Percentiles rank a stretch among this genome's conserved stretches.
phyloP scores from a whole-genome alignment of 2,888 invertebrate species.

The Syritta pipiens region DNA sequence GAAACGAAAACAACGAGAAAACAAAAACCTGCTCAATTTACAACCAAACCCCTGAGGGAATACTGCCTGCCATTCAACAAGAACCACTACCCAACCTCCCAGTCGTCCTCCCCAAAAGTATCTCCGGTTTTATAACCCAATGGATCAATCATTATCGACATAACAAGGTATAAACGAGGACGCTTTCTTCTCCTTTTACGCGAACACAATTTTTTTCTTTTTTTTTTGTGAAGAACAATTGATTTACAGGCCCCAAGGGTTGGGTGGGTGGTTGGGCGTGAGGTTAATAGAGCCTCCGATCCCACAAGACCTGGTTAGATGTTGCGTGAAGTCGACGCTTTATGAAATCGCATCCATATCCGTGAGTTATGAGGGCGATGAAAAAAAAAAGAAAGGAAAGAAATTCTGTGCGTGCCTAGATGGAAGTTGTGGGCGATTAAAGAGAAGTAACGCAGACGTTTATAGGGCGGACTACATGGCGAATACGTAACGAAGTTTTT shows the following conservation, averaged over 20 bases:
- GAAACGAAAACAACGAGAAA: conserved; percentile 11
- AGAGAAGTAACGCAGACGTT: conserved; percentile 16
- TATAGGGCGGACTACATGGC: conserved; percentile 27
- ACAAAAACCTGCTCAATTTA: conserved; percentile 43
- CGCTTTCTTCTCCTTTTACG: not conserved
- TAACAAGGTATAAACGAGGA: conserved; percentile 57
- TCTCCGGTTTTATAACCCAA: conserved; percentile 49
- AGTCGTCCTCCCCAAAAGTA: not conserved
- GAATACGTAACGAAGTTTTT: conserved; percentile 34
- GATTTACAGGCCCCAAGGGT: conserved; percentile 17
- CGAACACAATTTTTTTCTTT: too few relatives aligned
- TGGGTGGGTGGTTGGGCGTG: not conserved
- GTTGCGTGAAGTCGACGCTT: conserved; percentile 22
- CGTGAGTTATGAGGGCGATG: conserved; percentile 45
- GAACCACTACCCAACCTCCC: not conserved
- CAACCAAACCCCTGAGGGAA: conserved; percentile 18
- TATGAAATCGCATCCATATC: conserved; percentile 27
- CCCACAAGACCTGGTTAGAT: not conserved
- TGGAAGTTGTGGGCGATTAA: conserved; percentile 24
- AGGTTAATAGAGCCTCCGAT: not conserved
- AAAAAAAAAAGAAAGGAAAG: not conserved
- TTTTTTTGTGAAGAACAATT: conserved; percentile 53
- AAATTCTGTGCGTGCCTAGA: conserved; percentile 10
- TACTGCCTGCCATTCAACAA: conserved; percentile 24
- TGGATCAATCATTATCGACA: conserved; percentile 67